These are phyloP conservation scores for Bryconaethiops microstoma DNA, from an alignment of 2,797 vertebrate genomes.

Conservation along the genomic window DNA sequence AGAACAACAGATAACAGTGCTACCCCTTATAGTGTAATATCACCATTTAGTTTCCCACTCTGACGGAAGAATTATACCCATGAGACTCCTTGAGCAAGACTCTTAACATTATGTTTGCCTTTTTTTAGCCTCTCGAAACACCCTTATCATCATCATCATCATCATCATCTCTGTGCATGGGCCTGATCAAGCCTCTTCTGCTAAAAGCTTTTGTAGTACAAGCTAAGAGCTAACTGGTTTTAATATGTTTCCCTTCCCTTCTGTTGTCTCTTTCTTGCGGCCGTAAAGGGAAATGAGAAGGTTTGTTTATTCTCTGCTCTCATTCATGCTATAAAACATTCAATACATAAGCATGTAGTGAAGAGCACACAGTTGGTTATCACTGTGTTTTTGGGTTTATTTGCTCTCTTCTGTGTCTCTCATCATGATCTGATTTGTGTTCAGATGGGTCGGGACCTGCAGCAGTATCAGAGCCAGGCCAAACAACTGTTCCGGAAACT, in stretches of 20 bases:
- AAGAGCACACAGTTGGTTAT: constrained; percentile 3
- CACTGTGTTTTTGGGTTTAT: background rate
- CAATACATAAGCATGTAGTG: background rate
- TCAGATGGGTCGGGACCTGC: constrained; percentile 93
- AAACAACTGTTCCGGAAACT: constrained; percentile 97
- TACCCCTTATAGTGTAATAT: background rate
- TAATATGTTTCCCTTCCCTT: constrained; percentile 4
- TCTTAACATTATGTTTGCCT: background rate
- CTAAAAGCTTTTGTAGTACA: background rate
- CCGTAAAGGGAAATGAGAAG: constrained; percentile 84
- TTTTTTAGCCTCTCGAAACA: background rate
- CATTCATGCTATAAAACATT: constrained; percentile 46
- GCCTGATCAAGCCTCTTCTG: background rate
- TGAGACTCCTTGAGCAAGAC: background rate
- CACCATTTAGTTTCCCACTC: background rate
- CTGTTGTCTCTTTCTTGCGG: constrained; percentile 64
- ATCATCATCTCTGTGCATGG: background rate
- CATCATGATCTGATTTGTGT: constrained; percentile 53
- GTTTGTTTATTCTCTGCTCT: constrained; percentile 73
- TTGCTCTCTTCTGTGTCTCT: background rate
- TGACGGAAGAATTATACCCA: background rate
- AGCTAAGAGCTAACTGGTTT: background rate
- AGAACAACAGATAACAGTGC: background rate
- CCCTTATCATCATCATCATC: background rate
- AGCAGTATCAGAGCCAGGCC: constrained; percentile 97